These are phyloP conservation scores for Patella ulyssiponensis DNA, from an alignment of 2,888 invertebrate genomes.

Conservation along the genomic window DNA sequence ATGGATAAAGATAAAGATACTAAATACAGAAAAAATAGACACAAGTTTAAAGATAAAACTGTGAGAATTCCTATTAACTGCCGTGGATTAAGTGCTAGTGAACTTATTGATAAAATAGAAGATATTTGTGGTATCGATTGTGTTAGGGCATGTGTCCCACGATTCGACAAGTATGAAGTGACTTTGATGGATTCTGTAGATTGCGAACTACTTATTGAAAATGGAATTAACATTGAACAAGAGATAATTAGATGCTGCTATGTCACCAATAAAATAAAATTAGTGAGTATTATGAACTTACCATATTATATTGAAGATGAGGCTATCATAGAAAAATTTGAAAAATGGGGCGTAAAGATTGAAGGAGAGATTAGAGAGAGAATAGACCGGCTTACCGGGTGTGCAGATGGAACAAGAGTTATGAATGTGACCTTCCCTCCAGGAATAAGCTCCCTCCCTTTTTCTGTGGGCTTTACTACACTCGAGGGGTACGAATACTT, in stretches of 20 bases:
- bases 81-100: background rate
- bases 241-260: background rate
- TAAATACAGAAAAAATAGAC: too few species aligned
- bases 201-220: background rate
- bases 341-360: background rate
- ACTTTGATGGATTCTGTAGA: background rate
- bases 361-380: background rate
- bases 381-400: background rate
- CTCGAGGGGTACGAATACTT: background rate
- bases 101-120: background rate
- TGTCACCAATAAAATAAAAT: background rate
- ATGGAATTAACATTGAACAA: background rate
- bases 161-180: background rate
- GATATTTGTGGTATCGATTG: background rate
- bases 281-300: background rate
- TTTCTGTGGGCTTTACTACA: background rate
- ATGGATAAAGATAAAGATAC: too few species aligned
- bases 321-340: background rate
- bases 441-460: background rate
- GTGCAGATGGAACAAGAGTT: background rate
- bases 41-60: background rate
- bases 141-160: background rate
- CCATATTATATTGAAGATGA: background rate
- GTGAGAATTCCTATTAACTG: background rate
- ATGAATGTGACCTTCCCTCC: background rate